These are phyloP conservation scores for Patella depressa DNA, from an alignment of 2,888 invertebrate genomes.

Conservation along the genomic window DNA sequence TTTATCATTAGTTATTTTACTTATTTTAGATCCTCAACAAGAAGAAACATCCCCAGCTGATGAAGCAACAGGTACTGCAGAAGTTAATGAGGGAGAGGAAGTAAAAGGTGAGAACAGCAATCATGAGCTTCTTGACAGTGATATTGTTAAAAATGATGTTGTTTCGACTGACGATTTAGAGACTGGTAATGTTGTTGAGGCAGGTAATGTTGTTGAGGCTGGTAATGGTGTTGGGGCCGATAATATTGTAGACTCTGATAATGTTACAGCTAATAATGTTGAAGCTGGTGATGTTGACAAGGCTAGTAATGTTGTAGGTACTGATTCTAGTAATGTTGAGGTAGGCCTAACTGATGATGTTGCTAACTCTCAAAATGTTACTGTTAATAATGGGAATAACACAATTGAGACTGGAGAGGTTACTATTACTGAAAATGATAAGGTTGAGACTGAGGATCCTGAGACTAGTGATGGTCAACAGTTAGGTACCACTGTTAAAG, in stretches of 20 bases:
- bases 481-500: too few species aligned
- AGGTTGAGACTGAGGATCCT: background rate
- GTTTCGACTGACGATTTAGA: background rate
- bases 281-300: background rate
- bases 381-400: background rate
- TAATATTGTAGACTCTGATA: background rate
- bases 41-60: constrained; percentile 20
- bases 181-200: background rate
- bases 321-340: background rate
- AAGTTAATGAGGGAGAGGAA: constrained; percentile 10
- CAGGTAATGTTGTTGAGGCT: background rate
- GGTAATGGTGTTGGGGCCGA: background rate
- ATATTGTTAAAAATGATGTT: background rate
- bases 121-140: background rate
- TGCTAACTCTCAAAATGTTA: background rate
- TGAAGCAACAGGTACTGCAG: constrained; percentile 6
- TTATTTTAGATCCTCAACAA: background rate
- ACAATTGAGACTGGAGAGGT: background rate
- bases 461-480: constrained; percentile 7
- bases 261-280: background rate
- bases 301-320: background rate
- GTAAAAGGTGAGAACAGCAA: constrained; percentile 2
- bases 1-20: too few species aligned
- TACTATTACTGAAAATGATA: background rate
- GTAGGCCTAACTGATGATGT: background rate